A percentile compares a stretch with the other conserved stretches of the same genome.
These are phyloP conservation scores for Macrotis lagotis DNA, from an alignment of 2,113 vertebrate genomes.

Conservation along the genomic window DNA sequence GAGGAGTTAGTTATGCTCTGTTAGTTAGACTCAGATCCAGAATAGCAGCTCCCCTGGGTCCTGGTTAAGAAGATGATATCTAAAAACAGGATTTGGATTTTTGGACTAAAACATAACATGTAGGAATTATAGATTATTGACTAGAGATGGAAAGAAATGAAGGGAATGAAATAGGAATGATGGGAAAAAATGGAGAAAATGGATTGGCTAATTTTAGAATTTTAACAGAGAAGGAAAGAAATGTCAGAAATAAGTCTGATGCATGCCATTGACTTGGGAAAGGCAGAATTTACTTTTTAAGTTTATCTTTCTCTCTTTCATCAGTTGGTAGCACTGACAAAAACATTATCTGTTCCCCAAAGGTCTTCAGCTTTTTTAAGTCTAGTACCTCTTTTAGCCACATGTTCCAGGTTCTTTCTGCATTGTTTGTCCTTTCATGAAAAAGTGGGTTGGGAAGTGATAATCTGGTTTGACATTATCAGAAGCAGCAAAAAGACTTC, in stretches of 20 bases:
- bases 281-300: not conserved
- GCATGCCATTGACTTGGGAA: not conserved
- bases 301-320: not conserved
- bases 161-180: not conserved
- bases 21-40: not conserved
- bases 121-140: not conserved
- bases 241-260: not conserved
- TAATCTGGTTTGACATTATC: not conserved
- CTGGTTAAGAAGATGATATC: not conserved
- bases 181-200: not conserved
- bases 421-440: not conserved
- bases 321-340: not conserved
- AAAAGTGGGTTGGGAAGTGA: not conserved
- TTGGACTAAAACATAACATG: not conserved
- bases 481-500: not conserved
- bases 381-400: not conserved
- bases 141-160: not conserved
- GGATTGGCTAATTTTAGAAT: not conserved
- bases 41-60: not conserved
- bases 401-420: not conserved
- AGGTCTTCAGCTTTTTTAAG: not conserved
- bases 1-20: not conserved
- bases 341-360: not conserved
- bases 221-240: not conserved
- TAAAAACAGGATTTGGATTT: not conserved